A percentile compares a stretch with the other conserved stretches of the same genome.
Conservation (phyloP, 2,888 invertebrate species). For the Heteromyza rotundicornis region DNA sequence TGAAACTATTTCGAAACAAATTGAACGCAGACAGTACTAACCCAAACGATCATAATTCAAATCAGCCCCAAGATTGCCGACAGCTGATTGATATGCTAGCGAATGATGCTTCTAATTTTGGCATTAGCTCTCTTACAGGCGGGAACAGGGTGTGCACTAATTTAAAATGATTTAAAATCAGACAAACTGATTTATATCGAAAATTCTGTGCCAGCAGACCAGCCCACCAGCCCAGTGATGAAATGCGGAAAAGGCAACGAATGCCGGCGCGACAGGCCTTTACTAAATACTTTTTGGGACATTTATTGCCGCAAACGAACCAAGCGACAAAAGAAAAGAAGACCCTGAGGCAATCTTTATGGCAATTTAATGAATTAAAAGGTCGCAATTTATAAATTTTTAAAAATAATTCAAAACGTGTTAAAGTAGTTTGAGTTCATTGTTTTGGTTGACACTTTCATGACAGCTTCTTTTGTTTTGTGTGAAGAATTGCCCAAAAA, state of each 20-base stretch:
- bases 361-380: constrained; percentile 5
- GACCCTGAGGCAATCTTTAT: not conserved
- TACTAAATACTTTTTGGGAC: no score
- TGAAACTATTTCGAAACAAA: no score
- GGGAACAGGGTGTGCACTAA: not conserved
- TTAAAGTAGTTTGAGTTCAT: not conserved
- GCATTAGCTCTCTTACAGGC: not conserved
- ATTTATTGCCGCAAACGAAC: no score
- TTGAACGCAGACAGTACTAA: no score
- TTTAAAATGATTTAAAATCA: constrained; percentile 6
- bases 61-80: constrained; percentile 3
- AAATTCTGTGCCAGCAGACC: no score
- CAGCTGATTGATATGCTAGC: constrained; percentile 22
- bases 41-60: no score
- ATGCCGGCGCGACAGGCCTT: no score
- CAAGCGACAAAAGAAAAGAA: not conserved
- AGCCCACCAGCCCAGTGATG: no score
- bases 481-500: not conserved
- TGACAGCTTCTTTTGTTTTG: constrained; percentile 9
- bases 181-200: not conserved
- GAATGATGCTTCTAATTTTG: not conserved
- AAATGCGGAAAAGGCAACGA: not conserved
- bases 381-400: not conserved
- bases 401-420: not conserved
- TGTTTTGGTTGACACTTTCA: constrained; percentile 1